Evolutionary conservation across 2,797 vertebrate genomes (phyloP).

Genomic region (Hozukius guyotensis): DNA sequence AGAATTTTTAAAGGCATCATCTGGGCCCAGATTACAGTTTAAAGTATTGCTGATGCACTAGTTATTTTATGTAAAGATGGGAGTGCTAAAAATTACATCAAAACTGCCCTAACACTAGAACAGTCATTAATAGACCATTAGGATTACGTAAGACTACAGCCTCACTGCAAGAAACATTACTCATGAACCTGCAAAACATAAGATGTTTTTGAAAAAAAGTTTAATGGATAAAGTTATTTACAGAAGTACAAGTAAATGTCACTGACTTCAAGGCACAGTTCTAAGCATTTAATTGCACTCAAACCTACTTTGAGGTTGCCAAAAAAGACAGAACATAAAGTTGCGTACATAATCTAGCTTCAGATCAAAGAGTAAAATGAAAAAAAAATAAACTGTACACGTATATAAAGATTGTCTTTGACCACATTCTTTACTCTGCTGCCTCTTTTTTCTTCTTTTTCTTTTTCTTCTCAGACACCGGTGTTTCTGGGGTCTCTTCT

Average conservation of each 20-base stretch:
- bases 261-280: conserved; percentile 63
- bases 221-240: conserved; percentile 58
- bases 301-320: conserved; percentile 4
- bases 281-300: conserved; percentile 22
- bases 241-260: conserved; percentile 34
- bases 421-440: conserved; percentile 20
- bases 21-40: not conserved
- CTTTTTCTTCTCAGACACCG: conserved; percentile 71
- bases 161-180: too few relatives aligned
- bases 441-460: conserved; percentile 72
- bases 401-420: conserved; percentile 39
- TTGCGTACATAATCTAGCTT: not conserved
- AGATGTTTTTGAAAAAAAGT: not conserved
- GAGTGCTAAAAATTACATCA: too few relatives aligned
- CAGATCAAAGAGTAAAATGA: not conserved
- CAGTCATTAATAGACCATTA: too few relatives aligned
- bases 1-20: not conserved
- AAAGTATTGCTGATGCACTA: not conserved
- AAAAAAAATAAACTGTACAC: conserved; percentile 70
- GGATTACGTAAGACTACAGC: too few relatives aligned
- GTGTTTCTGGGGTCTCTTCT: not conserved
- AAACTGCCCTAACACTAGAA: too few relatives aligned
- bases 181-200: not conserved
- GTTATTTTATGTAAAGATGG: too few relatives aligned
- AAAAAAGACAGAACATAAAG: conserved; percentile 8